Conservation (phyloP, 2,797 vertebrate species). For the Emys orbicularis region DNA sequence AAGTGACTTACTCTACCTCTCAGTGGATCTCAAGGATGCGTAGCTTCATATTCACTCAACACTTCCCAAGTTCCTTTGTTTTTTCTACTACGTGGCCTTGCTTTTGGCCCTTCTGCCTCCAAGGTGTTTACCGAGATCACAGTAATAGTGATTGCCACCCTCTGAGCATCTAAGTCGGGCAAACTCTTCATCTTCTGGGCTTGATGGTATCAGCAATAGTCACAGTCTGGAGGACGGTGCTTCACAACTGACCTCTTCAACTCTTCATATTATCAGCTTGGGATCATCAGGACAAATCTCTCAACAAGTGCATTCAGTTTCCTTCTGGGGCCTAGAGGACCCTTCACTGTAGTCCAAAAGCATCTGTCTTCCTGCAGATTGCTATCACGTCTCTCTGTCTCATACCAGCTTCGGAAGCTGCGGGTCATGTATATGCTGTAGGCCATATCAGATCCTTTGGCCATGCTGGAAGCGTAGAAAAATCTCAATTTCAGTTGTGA, state of each 20-base stretch:
- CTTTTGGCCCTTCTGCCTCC: not conserved
- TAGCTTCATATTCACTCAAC: not conserved
- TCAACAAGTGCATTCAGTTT: not conserved
- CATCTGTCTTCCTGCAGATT: not conserved
- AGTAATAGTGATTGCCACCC: not conserved
- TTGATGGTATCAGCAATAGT: not conserved
- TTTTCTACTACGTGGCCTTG: not conserved
- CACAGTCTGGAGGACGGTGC: not conserved
- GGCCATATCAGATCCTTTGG: not conserved
- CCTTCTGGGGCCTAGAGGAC: not conserved
- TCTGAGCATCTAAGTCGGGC: not conserved
- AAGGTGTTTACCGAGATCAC: not conserved
- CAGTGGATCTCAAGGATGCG: not conserved
- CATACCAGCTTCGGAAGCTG: not conserved
- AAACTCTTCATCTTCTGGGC: not conserved
- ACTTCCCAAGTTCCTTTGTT: not conserved
- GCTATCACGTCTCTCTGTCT: not conserved
- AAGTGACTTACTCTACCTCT: not conserved
- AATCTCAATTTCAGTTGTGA: not conserved
- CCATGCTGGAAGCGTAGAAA: not conserved
- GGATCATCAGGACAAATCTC: not conserved
- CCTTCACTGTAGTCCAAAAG: not conserved
- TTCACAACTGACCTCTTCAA: not conserved
- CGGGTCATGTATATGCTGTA: not conserved
- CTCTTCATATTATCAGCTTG: not conserved